Evolutionary conservation across 2,113 vertebrate genomes (phyloP), one percentile per base, ranked within the genome.

Genomic region (Phrynosoma blainvillii): DNA sequence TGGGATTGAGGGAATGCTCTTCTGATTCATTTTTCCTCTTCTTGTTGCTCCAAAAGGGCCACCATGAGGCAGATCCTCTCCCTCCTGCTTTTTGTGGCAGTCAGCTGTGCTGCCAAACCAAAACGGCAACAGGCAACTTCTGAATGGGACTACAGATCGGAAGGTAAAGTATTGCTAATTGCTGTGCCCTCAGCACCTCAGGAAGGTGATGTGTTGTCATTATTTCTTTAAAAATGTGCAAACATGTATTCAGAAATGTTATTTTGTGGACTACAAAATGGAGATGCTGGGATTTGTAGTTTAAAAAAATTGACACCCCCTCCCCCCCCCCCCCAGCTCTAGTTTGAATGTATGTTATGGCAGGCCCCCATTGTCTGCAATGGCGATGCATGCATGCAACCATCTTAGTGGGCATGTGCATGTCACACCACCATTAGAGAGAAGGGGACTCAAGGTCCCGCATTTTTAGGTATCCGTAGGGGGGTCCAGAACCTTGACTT

Each of bases 91-190:
- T 36, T 95, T 7, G 66, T 91, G 9, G 78, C 91, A 16, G 30
- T 97, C 82, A 89, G 93, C 78, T 86, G 80, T 0, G 95, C 96
- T 79, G 92, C 93, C 84, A 97, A 92, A 86, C 92, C 87, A 54
- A 94, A 89, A 93, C 96, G 94, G 52, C 92, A 95, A 88, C 94
- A 96, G n/a, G 18, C 65, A 30, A 70, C 14, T 1, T 42, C 86
- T 0, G 95, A 94, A 65, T 95, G 89, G 97, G 96, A 96, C 13
- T 85, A 90, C 88, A 96, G 89, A 89, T 89, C 84, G 25, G 95
- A 96, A 91, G 97, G 97, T 97, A 62, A 90, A 65, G 9, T 3
- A 27, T 56, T 36, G 1, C 23, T 11, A 81, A 73, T 23, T 82
- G 36, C 36, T 85, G n/a, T 16, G 20, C 47, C 14, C 23, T 74